Evolutionary conservation across 1,140 invertebrate genomes (phyloP).

Genomic region (Drosophila pruinosa): DNA sequence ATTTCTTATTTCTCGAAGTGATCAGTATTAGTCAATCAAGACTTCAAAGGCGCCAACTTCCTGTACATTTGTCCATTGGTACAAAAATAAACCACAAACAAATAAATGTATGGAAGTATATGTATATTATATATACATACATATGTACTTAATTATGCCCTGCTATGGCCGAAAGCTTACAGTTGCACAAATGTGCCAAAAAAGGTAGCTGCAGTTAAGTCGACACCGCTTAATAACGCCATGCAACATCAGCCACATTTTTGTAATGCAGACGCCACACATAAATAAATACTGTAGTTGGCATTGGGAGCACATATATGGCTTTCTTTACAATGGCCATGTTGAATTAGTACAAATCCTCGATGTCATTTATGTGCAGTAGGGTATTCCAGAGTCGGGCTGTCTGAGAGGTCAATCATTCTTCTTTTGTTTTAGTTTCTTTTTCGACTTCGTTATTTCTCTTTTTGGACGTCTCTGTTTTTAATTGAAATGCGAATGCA

Average conservation of each 20-base stretch:
- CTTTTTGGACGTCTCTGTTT: conserved; percentile 53
- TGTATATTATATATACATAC: no score
- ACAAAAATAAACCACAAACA: conserved; percentile 25
- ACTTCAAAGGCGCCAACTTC: conserved; percentile 60
- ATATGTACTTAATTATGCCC: conserved; percentile 58
- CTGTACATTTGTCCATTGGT: conserved; percentile 19
- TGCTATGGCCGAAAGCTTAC: conserved; percentile 50
- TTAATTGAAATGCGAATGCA: conserved; percentile 80
- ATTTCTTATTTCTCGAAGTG: conserved; percentile 17
- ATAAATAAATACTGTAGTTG: conserved; percentile 74
- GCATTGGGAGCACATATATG: conserved; percentile 31
- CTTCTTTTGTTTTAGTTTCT: conserved; percentile 16
- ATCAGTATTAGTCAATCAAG: conserved; percentile 15
- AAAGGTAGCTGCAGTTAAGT: conserved; percentile 42
- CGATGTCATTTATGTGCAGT: not conserved
- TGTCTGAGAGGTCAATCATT: not conserved
- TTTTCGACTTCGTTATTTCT: conserved; percentile 34
- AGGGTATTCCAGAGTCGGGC: conserved; percentile 42
- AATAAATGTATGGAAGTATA: no score
- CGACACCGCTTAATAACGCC: not conserved
- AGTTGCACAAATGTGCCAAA: conserved; percentile 70
- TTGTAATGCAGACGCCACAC: conserved; percentile 58
- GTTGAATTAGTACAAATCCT: no score
- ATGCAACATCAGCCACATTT: conserved; percentile 50
- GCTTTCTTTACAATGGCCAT: not conserved